Evolutionary conservation across 2,113 vertebrate genomes (phyloP).

Genomic region (Climacteris rufus): DNA sequence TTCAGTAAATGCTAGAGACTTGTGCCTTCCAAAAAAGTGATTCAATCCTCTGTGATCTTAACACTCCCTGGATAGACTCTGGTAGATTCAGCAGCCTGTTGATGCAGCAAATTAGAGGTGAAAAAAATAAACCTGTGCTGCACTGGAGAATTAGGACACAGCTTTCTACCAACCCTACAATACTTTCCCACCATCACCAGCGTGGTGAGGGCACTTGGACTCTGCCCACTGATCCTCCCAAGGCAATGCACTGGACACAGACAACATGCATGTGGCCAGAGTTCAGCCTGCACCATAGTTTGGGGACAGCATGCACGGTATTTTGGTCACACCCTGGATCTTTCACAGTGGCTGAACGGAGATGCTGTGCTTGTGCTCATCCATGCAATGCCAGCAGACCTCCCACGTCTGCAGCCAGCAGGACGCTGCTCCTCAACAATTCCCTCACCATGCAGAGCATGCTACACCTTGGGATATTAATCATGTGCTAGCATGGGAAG

Average conservation of each 20-base stretch:
- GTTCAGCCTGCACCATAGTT: neutral
- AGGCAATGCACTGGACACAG: neutral
- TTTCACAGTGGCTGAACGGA: neutral
- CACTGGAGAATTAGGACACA: neutral
- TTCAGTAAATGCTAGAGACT: neutral
- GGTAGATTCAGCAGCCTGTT: neutral
- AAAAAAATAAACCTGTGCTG: neutral
- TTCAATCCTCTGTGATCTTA: neutral
- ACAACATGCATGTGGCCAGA: neutral
- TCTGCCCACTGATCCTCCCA: neutral
- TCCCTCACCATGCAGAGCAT: neutral
- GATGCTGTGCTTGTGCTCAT: fast-evolving
- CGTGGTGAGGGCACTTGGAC: neutral
- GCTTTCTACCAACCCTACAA: neutral
- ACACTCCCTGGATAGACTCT: neutral
- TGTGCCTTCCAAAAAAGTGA: neutral
- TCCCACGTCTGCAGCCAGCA: neutral
- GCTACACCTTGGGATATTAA: neutral
- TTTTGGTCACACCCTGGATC: neutral
- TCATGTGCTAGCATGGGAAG: neutral
- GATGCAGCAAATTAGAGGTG: neutral
- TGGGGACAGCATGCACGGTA: neutral
- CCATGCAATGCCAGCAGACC: fast-evolving
- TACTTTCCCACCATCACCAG: neutral
- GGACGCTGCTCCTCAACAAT: fast-evolving